Evolutionary conservation across 37 sponge, comb jelly and placozoan genomes (phyloP), one percentile per base, ranked within the genome.

Genomic region (Theonella swinhoei): DNA sequence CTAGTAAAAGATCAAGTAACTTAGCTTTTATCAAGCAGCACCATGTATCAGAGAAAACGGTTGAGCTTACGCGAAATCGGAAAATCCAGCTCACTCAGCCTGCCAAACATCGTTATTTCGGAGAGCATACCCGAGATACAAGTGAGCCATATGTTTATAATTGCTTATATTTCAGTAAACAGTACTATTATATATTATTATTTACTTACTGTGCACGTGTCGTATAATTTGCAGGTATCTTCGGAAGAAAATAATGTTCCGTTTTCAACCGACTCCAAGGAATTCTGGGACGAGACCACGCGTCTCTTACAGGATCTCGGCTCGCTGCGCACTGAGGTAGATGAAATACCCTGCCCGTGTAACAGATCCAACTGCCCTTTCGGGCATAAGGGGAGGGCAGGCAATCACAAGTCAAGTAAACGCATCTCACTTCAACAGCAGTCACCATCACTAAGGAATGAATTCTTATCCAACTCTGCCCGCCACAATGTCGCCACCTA

Each of bases 291-390:
- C 7, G 54, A 47, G 14, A 47, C 54, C 11, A 47, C 54, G 54
- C 54, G 14, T 7, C 80, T 86, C 2, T 22, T 86, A 47, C 61
- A 79, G 31, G 80, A 86, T n/a, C 37, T 74, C 1, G 37, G 70
- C 17, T 5, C 65, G 35, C 63, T 86, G 35, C 59, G 74, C 61
- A 35, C 39, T 37, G 80, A 43, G 1, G 76, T 79, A 34, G 47
- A 62, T 24, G 30, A 62, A 0, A 63, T 86, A 32, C 0, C 47
- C 62, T 86, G 87, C 38, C 31, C 11, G 38, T 86, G 87, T 79
- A 79, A 32, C 28, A 30, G 79, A 33, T 74, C 87, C 20, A 54
- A 62, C 28, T 86, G 87, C 37, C 87, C 87, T 23, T 86, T 86
- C 74, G 69, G 39, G 72, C 32, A 22, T 8, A 33, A 35, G 36